Conservation (phyloP, 2,113 vertebrate genomes). For the Saiga tatarica region DNA sequence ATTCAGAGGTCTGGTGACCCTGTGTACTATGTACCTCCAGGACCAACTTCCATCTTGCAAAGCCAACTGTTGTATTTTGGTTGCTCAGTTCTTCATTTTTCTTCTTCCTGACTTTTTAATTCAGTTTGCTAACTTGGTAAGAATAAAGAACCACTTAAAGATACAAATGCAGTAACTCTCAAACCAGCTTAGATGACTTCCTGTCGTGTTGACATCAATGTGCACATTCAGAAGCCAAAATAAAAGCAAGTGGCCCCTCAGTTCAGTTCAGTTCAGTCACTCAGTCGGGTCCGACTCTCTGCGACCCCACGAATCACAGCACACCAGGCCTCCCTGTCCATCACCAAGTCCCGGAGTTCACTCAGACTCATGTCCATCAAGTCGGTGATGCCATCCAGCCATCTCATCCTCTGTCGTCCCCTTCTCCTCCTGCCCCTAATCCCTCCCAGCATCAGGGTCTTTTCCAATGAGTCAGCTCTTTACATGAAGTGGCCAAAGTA, state of each 20-base stretch:
- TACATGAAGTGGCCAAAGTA: too few relatives aligned
- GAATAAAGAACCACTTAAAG: not conserved
- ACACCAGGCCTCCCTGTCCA: too few relatives aligned
- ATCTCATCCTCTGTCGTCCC: too few relatives aligned
- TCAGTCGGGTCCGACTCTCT: too few relatives aligned
- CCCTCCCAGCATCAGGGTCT: too few relatives aligned
- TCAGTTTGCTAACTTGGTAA: not conserved
- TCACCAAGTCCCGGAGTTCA: too few relatives aligned
- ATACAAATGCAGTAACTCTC: not conserved
- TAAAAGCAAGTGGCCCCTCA: not conserved
- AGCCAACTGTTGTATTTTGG: not conserved
- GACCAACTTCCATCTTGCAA: not conserved
- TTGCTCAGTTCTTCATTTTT: not conserved
- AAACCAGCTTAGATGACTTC: not conserved
- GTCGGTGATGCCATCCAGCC: too few relatives aligned
- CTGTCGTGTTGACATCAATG: not conserved
- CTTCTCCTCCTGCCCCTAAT: too few relatives aligned
- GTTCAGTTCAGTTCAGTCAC: too few relatives aligned
- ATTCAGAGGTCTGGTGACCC: fast-evolving
- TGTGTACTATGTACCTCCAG: fast-evolving
- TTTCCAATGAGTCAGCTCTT: too few relatives aligned
- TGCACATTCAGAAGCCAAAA: not conserved
- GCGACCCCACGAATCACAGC: too few relatives aligned
- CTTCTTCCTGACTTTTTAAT: not conserved
- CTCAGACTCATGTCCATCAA: fast-evolving